phyloP scores from a whole-genome alignment of 2,888 invertebrate species.

The Lysandra bellargus region DNA sequence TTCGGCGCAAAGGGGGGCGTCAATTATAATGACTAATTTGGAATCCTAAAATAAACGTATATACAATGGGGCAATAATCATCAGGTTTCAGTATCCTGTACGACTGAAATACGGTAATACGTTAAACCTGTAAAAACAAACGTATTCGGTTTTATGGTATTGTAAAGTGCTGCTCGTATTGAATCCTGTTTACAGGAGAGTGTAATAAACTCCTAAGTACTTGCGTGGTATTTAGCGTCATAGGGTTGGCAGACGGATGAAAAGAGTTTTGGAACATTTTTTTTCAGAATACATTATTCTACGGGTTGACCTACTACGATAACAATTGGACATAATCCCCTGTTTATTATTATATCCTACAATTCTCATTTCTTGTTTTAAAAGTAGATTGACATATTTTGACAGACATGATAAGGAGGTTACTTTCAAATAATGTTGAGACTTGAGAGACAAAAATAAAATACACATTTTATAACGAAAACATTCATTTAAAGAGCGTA shows the following conservation, averaged over 20 bases:
- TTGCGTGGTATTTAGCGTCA: background rate
- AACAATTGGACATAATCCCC: no score
- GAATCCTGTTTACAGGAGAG: slow-evolving; percentile 9
- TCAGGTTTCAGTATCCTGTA: background rate
- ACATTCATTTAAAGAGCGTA: no score
- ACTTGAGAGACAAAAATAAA: no score
- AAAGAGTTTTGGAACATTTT: background rate
- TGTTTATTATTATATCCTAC: no score
- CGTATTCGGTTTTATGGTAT: background rate
- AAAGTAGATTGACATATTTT: no score
- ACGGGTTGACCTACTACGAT: no score
- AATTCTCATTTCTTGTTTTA: no score
- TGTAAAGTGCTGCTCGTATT: slow-evolving; percentile 5
- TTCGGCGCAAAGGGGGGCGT: no score
- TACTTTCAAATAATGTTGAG: no score
- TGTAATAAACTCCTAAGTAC: slow-evolving; percentile 1
- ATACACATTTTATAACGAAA: no score
- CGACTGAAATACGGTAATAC: background rate
- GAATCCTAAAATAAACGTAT: background rate
- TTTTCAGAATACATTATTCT: no score
- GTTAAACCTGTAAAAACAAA: background rate
- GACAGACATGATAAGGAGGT: no score
- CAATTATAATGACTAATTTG: background rate
- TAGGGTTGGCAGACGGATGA: background rate
- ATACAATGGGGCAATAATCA: background rate